Conservation (phyloP, 1,140 invertebrate genomes). For the Lordiphosa mommai region DNA sequence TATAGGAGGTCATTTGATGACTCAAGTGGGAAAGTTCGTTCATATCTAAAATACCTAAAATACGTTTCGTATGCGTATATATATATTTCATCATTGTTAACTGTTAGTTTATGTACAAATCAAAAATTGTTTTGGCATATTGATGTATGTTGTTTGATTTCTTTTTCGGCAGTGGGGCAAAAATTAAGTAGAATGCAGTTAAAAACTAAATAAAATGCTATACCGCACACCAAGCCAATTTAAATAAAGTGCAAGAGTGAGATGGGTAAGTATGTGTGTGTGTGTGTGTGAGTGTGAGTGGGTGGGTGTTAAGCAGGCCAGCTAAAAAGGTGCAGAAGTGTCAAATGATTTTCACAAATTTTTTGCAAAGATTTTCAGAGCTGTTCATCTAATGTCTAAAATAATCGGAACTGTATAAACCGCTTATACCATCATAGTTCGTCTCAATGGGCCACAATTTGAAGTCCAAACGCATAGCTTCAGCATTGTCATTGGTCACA, state of each 20-base stretch:
- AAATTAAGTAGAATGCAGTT: no score
- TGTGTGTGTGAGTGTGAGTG: conserved; percentile 1
- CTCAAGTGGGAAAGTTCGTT: no score
- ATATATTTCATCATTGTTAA: no score
- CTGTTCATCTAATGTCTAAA: conserved; percentile 59
- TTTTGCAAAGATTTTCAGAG: neutral
- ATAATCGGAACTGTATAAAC: conserved; percentile 78
- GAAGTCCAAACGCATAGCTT: conserved; percentile 74
- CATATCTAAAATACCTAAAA: no score
- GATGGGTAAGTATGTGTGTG: neutral
- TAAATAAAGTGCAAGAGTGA: conserved; percentile 21
- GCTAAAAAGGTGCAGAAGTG: no score
- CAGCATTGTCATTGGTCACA: conserved; percentile 66
- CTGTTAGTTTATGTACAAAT: conserved; percentile 1
- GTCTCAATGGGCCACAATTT: conserved; percentile 64
- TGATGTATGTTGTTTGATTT: no score
- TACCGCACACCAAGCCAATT: conserved; percentile 16
- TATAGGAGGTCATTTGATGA: neutral
- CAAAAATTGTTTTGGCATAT: no score
- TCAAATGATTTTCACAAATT: neutral
- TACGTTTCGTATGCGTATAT: no score
- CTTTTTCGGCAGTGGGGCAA: no score
- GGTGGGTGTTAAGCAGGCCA: no score
- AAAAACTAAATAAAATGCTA: conserved; percentile 22
- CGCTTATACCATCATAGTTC: conserved; percentile 78